Percentiles rank a stretch among this genome's conserved stretches.
Conservation (phyloP, 2,888 invertebrate genomes). For the Leptopilina syphax region DNA sequence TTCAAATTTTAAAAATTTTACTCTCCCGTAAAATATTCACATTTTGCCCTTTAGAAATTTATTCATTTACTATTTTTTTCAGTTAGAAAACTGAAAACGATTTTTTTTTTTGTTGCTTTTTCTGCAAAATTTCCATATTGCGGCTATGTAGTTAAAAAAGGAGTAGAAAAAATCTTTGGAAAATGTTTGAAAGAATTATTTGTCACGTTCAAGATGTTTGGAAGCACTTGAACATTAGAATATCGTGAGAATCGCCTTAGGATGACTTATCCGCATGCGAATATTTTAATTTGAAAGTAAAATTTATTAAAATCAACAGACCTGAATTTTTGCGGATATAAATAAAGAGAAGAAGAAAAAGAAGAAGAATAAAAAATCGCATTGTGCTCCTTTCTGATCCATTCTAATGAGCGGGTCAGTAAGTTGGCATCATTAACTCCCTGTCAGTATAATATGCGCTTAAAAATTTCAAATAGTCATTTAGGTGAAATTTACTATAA, state of each 20-base stretch:
- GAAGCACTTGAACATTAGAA: background rate
- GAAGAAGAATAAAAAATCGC: slow-evolving; percentile 14
- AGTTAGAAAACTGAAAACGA: too few relatives aligned
- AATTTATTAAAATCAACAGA: slow-evolving; percentile 32
- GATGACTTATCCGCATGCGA: slow-evolving; percentile 5
- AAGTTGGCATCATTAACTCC: slow-evolving; percentile 20
- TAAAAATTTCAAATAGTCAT: background rate
- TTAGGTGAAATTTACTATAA: slow-evolving; percentile 8
- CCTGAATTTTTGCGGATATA: slow-evolving; percentile 38
- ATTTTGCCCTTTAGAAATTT: too few relatives aligned
- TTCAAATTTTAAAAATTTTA: too few relatives aligned
- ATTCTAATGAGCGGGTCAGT: slow-evolving; percentile 9
- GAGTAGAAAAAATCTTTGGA: background rate
- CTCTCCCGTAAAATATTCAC: too few relatives aligned
- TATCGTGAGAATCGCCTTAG: slow-evolving; percentile 8
- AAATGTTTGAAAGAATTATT: background rate
- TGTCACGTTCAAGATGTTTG: background rate
- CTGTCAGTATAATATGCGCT: slow-evolving; percentile 3
- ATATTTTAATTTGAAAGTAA: slow-evolving; percentile 34
- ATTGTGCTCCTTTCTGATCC: slow-evolving; percentile 33
- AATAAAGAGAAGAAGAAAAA: background rate
- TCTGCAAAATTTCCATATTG: too few relatives aligned
- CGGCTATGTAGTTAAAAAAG: background rate
- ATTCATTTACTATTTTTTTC: too few relatives aligned
- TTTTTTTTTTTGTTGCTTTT: too few relatives aligned